Percentiles rank a stretch among this genome's conserved stretches.
Evolutionary conservation across 2,888 invertebrate species (phyloP).

Genomic region (Epinotia demarniana): DNA sequence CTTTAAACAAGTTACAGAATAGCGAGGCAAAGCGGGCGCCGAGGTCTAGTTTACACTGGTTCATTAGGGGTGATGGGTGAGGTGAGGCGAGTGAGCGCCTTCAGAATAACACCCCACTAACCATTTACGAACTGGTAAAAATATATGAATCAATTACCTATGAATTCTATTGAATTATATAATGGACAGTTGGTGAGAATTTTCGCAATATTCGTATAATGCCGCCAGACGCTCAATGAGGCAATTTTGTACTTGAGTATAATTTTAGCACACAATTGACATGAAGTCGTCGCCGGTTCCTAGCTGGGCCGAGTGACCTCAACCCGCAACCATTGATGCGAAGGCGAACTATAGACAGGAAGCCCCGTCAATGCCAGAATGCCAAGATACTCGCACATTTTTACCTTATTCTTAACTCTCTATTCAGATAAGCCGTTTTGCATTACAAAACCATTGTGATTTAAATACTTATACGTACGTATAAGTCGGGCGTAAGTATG

Average conservation of each 20-base stretch:
- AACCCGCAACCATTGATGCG: conserved; percentile 71
- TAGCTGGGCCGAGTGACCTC: conserved; percentile 67
- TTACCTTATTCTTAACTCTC: conserved; percentile 55
- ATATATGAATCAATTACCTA: not conserved
- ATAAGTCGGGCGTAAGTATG: conserved; percentile 64
- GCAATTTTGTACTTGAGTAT: conserved; percentile 42
- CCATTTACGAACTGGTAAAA: not conserved
- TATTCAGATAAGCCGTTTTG: conserved; percentile 60
- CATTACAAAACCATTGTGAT: conserved; percentile 72
- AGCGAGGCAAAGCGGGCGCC: too few species aligned
- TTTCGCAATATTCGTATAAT: conserved; percentile 19
- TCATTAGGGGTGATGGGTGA: too few species aligned
- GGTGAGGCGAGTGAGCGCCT: too few species aligned
- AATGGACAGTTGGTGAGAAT: conserved; percentile 16
- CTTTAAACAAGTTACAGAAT: too few species aligned
- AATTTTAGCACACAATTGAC: conserved; percentile 50
- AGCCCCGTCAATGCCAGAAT: conserved; percentile 77
- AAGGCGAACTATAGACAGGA: conserved; percentile 81
- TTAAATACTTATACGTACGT: conserved; percentile 56
- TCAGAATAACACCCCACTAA: not conserved
- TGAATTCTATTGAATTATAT: not conserved
- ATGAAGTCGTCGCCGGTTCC: conserved; percentile 51
- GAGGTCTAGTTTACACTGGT: too few species aligned
- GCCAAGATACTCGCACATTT: conserved; percentile 53
- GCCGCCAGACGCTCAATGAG: conserved; percentile 26